Evolutionary conservation across 2,888 invertebrate genomes (phyloP), one percentile per base, ranked within the genome.

Genomic region (Drosophila kambysellisi): DNA sequence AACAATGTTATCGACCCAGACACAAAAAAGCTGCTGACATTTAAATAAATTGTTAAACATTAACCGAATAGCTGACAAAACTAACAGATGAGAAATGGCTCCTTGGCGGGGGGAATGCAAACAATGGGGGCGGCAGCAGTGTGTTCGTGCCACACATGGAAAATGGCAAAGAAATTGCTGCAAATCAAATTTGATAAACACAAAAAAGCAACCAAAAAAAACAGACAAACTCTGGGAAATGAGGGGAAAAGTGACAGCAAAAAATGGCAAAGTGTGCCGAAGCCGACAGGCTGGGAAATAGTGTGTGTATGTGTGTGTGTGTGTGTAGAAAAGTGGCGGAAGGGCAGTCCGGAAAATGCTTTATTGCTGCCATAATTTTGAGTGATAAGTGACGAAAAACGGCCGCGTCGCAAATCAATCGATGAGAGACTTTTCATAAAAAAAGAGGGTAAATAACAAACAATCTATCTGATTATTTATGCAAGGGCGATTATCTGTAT

Each of bases 291-390:
- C 76, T 61, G 70, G 68, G 71, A 59, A 80, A 74, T 58, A 68
- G 66, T 60, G 37, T 32, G 46, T 30, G 66, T 57, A n/a, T 29
- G 53, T 29, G 64, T 35, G 63, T 56, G 32, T 35, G 51, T 25
- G 56, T 62, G 30, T 33, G 54, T 29, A 70, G 64, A 66, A 62
- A 64, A 61, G 33, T 41, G 66, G 29, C 57, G 78, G 74, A 79
- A 70, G 65, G 68, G 69, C 70, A 62, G 73, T 57, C 74, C 79
- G 81, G 88, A 91, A 90, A 91, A 91, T 91, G 91, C 78, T 91
- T 89, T 90, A 91, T 90, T 89, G 84, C 85, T 87, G 90, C 91
- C 90, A 91, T 89, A 91, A 89, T 91, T 91, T 87, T 91, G 89
- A 90, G 88, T 89, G 89, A 89, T 89, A 91, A 89, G 88, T 87